Conservation (phyloP, 2,113 vertebrate species). For the Microtus montanus region DNA sequence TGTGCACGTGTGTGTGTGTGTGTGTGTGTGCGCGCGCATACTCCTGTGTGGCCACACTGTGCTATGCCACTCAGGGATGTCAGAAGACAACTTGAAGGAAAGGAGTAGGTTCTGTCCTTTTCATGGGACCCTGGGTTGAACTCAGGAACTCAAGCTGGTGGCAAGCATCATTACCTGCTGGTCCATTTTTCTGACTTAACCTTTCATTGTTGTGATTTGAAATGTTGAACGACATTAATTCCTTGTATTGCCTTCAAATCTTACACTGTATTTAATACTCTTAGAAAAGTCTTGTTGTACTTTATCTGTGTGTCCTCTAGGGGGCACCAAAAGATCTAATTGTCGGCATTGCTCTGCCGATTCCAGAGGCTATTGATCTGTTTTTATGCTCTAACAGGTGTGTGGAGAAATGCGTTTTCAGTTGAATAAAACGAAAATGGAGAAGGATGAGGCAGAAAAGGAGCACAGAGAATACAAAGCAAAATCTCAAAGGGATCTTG, state of each 20-base stretch:
- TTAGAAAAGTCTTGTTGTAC: conserved; percentile 38
- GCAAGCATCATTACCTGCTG: not conserved
- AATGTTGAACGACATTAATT: not conserved
- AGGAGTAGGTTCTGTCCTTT: not conserved
- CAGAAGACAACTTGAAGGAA: not conserved
- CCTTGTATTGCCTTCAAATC: not conserved
- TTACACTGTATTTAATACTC: conserved; percentile 1
- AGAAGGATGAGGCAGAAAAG: conserved; percentile 94
- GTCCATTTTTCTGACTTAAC: not conserved
- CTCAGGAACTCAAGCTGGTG: not conserved
- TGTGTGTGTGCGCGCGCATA: not conserved
- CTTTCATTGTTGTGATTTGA: not conserved
- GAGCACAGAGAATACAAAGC: conserved; percentile 90
- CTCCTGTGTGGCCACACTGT: not conserved
- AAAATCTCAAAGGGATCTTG: conserved; percentile 90
- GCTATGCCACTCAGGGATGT: not conserved
- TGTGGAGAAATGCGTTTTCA: conserved; percentile 93
- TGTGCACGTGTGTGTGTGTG: not conserved
- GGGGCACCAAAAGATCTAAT: conserved; percentile 87
- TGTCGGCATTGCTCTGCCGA: conserved; percentile 61
- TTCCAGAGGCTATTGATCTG: conserved; percentile 78
- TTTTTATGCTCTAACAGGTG: conserved; percentile 89
- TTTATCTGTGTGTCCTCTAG: conserved; percentile 81
- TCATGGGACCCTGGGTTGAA: not conserved
- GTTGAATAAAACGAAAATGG: conserved; percentile 91